Evolutionary conservation across 2,797 vertebrate species (phyloP).

Genomic region (Oreochromis mossambicus): DNA sequence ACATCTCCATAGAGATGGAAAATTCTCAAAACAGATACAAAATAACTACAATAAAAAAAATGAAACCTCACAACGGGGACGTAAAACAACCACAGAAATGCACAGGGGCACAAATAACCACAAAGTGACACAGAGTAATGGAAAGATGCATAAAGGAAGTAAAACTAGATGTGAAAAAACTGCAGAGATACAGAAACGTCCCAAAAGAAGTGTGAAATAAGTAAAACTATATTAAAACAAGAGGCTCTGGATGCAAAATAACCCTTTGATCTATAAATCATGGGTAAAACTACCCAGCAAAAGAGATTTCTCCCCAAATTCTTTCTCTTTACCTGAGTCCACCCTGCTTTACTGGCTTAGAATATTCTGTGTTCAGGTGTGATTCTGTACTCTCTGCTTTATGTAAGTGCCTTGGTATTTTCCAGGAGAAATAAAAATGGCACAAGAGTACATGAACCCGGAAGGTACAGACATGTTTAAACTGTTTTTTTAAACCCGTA

Average conservation of each 20-base stretch:
- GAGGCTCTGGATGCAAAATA: background rate
- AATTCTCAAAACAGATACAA: background rate
- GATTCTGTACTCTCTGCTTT: background rate
- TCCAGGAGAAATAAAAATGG: background rate
- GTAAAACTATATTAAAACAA: background rate
- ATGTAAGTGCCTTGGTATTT: background rate
- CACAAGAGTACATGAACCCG: background rate
- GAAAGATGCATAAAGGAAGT: background rate
- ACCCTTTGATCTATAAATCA: background rate
- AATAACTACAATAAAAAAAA: background rate
- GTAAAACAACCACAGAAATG: background rate
- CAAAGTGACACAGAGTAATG: background rate
- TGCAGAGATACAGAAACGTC: background rate
- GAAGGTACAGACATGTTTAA: background rate
- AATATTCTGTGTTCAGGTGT: background rate
- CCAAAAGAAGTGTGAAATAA: background rate
- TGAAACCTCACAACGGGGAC: fast-evolving
- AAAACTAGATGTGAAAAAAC: fast-evolving
- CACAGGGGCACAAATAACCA: background rate
- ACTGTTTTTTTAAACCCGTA: background rate
- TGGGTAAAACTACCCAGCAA: background rate
- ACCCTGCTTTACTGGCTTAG: background rate
- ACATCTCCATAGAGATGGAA: background rate
- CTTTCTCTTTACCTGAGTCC: background rate
- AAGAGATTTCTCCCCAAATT: background rate